Evolutionary conservation across 2,113 vertebrate species (phyloP), one percentile per base, ranked within the genome.

Genomic region (Lophura nycthemera): DNA sequence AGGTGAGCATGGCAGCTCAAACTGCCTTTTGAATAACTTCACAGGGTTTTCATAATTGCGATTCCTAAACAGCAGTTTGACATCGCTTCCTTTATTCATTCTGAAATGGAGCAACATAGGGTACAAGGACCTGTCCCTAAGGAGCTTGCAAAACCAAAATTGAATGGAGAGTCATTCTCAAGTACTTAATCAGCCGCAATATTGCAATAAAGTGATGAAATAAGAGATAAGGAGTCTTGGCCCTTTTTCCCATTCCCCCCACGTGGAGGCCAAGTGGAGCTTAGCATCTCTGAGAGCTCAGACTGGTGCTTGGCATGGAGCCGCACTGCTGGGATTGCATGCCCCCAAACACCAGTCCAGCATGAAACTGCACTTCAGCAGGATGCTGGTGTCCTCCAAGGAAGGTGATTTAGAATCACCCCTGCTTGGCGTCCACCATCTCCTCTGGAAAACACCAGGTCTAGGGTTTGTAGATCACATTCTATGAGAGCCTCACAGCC

Each of bases 201-300:
- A 95, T 95, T 96, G 85, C 83, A 94, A 83, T 92, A 88, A 94
- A 97, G 83, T 94, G 73, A 95, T 93, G 90, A 96, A 96, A 95
- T 90, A 81, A 57, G 69, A 88, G 92, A 95, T 96, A 96, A 94
- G 92, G 89, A 86, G 79, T 60, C 83, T 88, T 0, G 0, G 42
- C 54, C 61, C 57, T 71, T 77, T 96, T 95, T 83, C 77, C 81
- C 65, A 72, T 65, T 90, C 90, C 61, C 70, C 38, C 38, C 0
- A 0, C 13, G 27, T 21, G 2, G 70, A 48, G 40, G 70, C 90
- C 86, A 89, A 86, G 77, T 32, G 61, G 73, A 93, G 77, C 80
- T 92, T 73, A 90, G 88, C 90, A 73, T 64, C 69, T 52, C 43
- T 57, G 80, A 86, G 85, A 86, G 52, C 61, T 16, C 6, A 34